Base-by-base conservation (phyloP, 2,888 invertebrate genomes). In the Cryptophagus acutangulus region DNA sequence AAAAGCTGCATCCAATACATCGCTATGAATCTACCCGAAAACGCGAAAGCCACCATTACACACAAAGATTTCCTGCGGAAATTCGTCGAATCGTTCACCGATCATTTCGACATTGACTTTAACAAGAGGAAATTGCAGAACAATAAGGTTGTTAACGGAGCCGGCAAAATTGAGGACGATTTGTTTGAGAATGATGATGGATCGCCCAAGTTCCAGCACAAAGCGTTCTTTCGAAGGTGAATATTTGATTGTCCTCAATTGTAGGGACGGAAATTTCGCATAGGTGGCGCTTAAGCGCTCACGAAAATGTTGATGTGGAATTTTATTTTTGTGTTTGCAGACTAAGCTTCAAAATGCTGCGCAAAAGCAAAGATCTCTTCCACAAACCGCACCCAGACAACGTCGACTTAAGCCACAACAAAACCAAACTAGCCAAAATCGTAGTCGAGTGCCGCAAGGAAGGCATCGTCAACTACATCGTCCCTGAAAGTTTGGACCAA, bases 401-500 rank as follows among this genome's bases (percentile, higher is more conserved):
- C 59, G 80, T 55, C 82, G 83, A 64, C 24, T 28, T 52, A 17
- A 39, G 46, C 1, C 82, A 85, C 54, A 84, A 81, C 55, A 89
- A 89, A 72, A 87, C 87, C 40, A 90, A 90, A 67, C 71, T 91
- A 61, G 86, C 90, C 29, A 93, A 92, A 72, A 91, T 93, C 59
- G 85, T 90, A 36, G 93, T 93, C 28, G 92, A 93, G 66, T 90
- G 91, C 68, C 80, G 89, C 36, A 94, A 94, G 62, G 95, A 96
- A 64, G 94, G 95, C 6, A 80, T 87, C 54, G 93, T 95, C 5
- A 89, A 90, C 73, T 92, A 91, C 71, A 75, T 95, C 52, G 87
- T 89, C 41, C 92, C 92, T 1, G 94, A 95, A 64, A 91, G 92
- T 65, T 71, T 88, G 39, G 93, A 93, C 69, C 82, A 82, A 61